Percentiles rank a stretch among this genome's conserved stretches.
Conservation (phyloP, 30 jellyfish, hydroid and myxozoan genomes). For the Morbakka virulenta region DNA sequence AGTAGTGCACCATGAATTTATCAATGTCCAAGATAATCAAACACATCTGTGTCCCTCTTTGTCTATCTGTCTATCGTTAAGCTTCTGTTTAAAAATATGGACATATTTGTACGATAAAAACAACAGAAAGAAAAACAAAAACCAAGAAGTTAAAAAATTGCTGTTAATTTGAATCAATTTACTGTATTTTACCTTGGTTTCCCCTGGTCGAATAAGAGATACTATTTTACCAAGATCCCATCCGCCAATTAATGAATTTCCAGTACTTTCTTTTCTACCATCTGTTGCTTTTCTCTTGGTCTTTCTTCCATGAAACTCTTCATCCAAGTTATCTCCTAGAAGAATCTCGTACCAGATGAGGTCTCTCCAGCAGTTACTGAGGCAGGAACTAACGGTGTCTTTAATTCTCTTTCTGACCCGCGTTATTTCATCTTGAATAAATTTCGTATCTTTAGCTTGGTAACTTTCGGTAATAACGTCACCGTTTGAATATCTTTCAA, state of each 20-base stretch:
- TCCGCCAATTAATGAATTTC: not conserved
- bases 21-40: no score
- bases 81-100: no score
- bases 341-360: slow-evolving; percentile 75
- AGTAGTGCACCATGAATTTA: no score
- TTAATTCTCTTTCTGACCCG: slow-evolving; percentile 42
- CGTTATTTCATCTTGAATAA: slow-evolving; percentile 50
- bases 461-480: slow-evolving; percentile 41
- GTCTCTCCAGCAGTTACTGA: slow-evolving; percentile 98
- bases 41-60: no score
- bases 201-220: slow-evolving; percentile 23
- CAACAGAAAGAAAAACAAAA: no score
- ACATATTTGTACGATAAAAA: no score
- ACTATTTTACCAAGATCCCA: slow-evolving; percentile 47
- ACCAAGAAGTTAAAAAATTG: no score
- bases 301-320: slow-evolving; percentile 46
- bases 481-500: slow-evolving; percentile 22
- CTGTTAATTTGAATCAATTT: no score
- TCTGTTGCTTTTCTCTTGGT: slow-evolving; percentile 34
- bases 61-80: no score
- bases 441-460: slow-evolving; percentile 43
- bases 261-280: slow-evolving; percentile 34
- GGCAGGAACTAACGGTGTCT: slow-evolving; percentile 52
- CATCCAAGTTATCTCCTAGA: slow-evolving; percentile 53
- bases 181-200: not conserved